Conservation (phyloP, 1,140 invertebrate genomes). For the Bombus picipes region DNA sequence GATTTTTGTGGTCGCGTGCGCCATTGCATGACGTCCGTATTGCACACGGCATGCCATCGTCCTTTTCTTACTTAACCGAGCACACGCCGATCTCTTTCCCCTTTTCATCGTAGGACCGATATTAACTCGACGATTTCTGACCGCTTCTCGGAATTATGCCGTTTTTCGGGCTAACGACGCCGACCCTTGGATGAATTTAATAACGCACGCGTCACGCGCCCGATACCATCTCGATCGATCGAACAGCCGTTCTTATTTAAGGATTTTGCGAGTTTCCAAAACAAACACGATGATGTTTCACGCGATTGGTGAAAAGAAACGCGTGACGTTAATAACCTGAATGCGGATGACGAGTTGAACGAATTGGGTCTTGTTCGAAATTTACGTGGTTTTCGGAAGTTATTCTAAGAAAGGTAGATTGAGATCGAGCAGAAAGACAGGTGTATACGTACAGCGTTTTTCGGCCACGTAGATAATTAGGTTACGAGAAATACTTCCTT, state of each 20-base stretch:
- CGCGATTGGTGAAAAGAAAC: not conserved
- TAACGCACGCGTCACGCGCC: slow-evolving; percentile 37
- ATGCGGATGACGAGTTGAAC: not conserved
- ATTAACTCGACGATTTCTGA: slow-evolving; percentile 67
- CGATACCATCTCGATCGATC: slow-evolving; percentile 53
- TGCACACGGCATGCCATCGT: slow-evolving; percentile 60
- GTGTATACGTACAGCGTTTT: not conserved
- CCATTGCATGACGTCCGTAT: slow-evolving; percentile 67
- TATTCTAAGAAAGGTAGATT: not conserved
- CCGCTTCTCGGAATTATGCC: slow-evolving; percentile 60
- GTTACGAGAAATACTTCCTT: not conserved
- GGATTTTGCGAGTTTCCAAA: slow-evolving; percentile 24
- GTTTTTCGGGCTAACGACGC: slow-evolving; percentile 62
- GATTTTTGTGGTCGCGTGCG: slow-evolving; percentile 67
- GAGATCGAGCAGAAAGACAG: not conserved
- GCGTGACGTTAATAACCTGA: not conserved
- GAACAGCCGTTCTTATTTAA: not conserved
- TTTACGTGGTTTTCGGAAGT: not conserved
- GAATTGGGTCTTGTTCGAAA: not conserved
- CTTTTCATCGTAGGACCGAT: slow-evolving; percentile 34
- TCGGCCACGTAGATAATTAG: too few relatives aligned
- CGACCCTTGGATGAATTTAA: slow-evolving; percentile 44
- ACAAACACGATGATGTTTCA: not conserved
- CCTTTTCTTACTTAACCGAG: slow-evolving; percentile 51
- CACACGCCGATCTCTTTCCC: slow-evolving; percentile 49